These are phyloP conservation scores for Lithobates sylvaticus DNA, from an alignment of 2,797 vertebrate species.

Conservation along the genomic window DNA sequence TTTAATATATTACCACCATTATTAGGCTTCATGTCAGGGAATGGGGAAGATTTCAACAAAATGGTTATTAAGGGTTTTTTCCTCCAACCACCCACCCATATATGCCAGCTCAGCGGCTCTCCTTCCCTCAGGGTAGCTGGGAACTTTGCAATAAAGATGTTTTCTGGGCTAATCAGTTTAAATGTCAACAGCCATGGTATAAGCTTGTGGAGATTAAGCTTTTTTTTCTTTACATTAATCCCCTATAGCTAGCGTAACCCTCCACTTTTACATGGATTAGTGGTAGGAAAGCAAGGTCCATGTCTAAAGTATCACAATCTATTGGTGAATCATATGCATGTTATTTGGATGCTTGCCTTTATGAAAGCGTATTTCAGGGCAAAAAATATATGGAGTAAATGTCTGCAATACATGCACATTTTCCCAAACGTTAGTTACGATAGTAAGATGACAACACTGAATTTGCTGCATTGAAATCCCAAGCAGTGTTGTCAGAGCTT, in stretches of 20 bases:
- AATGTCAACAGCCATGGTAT: background rate
- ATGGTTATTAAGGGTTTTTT: constrained; percentile 69
- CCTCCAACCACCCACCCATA: constrained; percentile 52
- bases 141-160: constrained; percentile 31
- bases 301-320: too few species aligned
- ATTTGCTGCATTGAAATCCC: too few species aligned
- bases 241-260: constrained; percentile 14
- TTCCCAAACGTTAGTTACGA: too few species aligned
- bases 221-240: constrained; percentile 45
- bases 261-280: constrained; percentile 50
- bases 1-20: constrained; percentile 66
- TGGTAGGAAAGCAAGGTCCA: background rate
- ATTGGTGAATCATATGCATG: too few species aligned
- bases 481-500: too few species aligned
- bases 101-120: constrained; percentile 69
- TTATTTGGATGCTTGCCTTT: too few species aligned
- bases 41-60: constrained; percentile 67
- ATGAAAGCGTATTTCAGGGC: too few species aligned
- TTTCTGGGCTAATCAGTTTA: constrained; percentile 23
- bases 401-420: too few species aligned
- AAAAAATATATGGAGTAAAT: too few species aligned
- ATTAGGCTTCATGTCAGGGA: constrained; percentile 69
- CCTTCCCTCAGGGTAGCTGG: constrained; percentile 59
- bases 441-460: too few species aligned
- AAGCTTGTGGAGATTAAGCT: background rate